Evolutionary conservation across 2,888 invertebrate genomes (phyloP).

Genomic region (Diadegma fenestrale): DNA sequence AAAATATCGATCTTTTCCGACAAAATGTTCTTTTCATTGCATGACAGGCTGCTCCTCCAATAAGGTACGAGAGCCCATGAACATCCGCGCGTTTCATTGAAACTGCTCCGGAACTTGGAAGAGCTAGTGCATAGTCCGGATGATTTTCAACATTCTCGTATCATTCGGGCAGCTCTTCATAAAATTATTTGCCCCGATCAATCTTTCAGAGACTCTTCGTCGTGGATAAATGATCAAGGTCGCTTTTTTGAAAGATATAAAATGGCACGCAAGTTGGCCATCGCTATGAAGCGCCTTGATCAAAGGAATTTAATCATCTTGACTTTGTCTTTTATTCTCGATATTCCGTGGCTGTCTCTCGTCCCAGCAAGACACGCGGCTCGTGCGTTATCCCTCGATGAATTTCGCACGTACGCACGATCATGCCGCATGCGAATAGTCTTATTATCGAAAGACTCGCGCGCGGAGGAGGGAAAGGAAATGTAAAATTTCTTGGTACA

Average conservation of each 20-base stretch:
- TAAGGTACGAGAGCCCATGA: slow-evolving; percentile 1
- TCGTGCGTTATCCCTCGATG: slow-evolving; percentile 50
- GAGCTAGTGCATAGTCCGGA: slow-evolving; percentile 22
- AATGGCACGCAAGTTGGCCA: slow-evolving; percentile 27
- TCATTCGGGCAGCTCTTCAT: background rate
- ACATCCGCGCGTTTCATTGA: slow-evolving; percentile 16
- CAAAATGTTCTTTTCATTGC: no score
- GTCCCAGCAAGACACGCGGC: slow-evolving; percentile 35
- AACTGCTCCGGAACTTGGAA: background rate
- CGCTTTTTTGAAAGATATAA: background rate
- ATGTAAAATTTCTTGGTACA: slow-evolving; percentile 38
- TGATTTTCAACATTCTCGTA: slow-evolving; percentile 27
- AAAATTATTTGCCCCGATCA: background rate
- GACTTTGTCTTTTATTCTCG: slow-evolving; percentile 68
- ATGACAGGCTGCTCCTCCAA: background rate
- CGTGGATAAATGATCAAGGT: slow-evolving; percentile 40
- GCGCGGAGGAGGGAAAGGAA: slow-evolving; percentile 39
- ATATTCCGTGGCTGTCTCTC: slow-evolving; percentile 43
- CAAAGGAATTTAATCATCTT: slow-evolving; percentile 65
- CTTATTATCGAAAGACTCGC: slow-evolving; percentile 66
- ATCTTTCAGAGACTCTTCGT: background rate
- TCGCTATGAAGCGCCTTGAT: slow-evolving; percentile 58
- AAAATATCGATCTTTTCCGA: no score
- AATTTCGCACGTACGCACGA: slow-evolving; percentile 67
- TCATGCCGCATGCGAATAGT: slow-evolving; percentile 71